Evolutionary conservation across 2,888 invertebrate genomes (phyloP), one percentile per base, ranked within the genome.

Genomic region (Hydroisotoma schaefferi): DNA sequence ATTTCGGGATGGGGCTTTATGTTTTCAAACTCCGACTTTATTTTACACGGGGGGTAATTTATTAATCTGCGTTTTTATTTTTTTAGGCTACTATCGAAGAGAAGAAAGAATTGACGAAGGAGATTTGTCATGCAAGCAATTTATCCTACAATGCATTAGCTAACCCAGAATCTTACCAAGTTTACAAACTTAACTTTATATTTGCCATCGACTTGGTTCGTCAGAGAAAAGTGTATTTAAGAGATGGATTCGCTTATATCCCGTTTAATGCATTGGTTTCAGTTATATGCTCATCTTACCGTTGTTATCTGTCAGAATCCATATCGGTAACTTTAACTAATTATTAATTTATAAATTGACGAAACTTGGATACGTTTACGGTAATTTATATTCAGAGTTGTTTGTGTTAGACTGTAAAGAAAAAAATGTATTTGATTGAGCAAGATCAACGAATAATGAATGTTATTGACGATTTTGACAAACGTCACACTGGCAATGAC

Each of bases 201-300:
- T 88, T 93, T 77, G 97, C 94, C 0, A 77, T 88, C 23, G 93
- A 95, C 75, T 81, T 98, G 68, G 85, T 99, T 1, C 84, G 82
- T 74, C 78, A 78, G 15, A 83, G 95, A 63, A 87, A 83, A 76
- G 90, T 93, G 3, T 94, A 84, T 74, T 74, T 99, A 0, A 82
- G 82, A 70, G 79, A 80, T 57, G 98, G 99, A 2, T 87, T 81
- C 76, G 97, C 94, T 1, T 98, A 88, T 76, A 87, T 98, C 48
- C 87, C 91, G 1, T 84, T 86, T 62, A 82, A 81, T 67, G 95
- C 97, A 73, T 83, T 99, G 72, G 83, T 89, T 48, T 87, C 89
- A 6, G 86, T 97, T 51, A 81, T 99, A 44, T 82, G 86, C 28
- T 83, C 87, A 2, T 83, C 85, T 68, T 94, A 88, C 76, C 83